phyloP scores from a whole-genome alignment of 2,797 vertebrate species.

The Pteropus rufus region DNA sequence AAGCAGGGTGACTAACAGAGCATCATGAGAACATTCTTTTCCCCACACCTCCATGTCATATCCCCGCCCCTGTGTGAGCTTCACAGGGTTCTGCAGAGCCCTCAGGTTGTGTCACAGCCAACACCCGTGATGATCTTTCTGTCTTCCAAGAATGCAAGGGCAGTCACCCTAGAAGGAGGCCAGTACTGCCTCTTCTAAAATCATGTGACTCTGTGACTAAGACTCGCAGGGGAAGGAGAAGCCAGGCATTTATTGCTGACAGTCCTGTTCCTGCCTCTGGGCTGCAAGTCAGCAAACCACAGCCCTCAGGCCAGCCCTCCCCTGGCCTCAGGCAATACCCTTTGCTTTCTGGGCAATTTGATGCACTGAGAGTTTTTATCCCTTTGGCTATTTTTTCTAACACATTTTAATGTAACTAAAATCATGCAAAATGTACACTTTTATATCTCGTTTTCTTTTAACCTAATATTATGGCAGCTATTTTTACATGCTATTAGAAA shows the following conservation, averaged over 20 bases:
- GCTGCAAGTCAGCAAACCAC: background rate
- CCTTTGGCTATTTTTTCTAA: background rate
- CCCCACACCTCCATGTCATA: fast-evolving
- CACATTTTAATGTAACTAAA: background rate
- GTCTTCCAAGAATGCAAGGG: background rate
- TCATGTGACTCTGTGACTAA: background rate
- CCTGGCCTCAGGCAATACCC: background rate
- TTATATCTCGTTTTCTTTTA: background rate
- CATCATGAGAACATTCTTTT: background rate
- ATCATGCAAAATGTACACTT: background rate
- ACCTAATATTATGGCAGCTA: background rate
- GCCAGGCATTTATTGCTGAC: no score
- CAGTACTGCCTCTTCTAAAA: background rate
- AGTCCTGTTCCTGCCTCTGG: background rate
- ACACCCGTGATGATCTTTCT: background rate
- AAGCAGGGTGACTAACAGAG: background rate
- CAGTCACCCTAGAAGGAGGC: background rate
- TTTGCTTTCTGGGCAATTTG: background rate
- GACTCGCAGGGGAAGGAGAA: background rate
- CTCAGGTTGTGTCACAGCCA: background rate
- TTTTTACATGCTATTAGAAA: background rate
- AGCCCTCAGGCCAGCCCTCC: fast-evolving
- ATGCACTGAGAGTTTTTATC: background rate
- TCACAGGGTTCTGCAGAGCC: background rate
- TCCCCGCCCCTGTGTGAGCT: background rate